These are phyloP conservation scores for Congeria kusceri DNA, from an alignment of 2,888 invertebrate genomes.

Conservation along the genomic window DNA sequence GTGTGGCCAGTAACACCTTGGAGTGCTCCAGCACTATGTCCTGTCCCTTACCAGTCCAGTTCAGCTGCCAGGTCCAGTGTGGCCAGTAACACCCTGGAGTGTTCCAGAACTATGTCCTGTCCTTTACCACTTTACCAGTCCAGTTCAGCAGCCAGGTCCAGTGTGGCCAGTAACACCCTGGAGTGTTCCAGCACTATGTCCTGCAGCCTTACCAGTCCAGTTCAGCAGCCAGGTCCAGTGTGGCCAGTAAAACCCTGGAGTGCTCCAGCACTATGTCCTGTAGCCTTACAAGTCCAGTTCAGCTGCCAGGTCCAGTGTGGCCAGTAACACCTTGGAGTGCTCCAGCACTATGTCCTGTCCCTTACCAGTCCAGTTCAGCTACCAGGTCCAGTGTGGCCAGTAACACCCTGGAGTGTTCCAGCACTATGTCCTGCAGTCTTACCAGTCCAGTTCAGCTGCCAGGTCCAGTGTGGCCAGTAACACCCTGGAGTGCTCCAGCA, in stretches of 20 bases:
- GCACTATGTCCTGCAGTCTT: conserved; percentile 89
- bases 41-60: conserved; percentile 89
- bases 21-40: conserved; percentile 88
- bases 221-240: conserved; percentile 89
- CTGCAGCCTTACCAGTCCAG: conserved; percentile 90
- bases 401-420: conserved; percentile 88
- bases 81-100: conserved; percentile 87
- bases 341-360: conserved; percentile 88
- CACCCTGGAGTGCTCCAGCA: too few species aligned
- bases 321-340: conserved; percentile 87
- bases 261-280: conserved; percentile 89
- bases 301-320: conserved; percentile 88
- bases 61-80: conserved; percentile 89
- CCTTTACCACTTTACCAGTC: too few species aligned
- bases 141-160: too few species aligned
- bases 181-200: conserved; percentile 88
- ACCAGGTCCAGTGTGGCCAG: conserved; percentile 88
- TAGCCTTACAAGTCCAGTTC: conserved; percentile 90
- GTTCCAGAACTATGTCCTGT: conserved; percentile 88
- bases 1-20: conserved; percentile 87
- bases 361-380: conserved; percentile 90
- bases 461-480: too few species aligned
- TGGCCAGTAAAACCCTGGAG: conserved; percentile 87
- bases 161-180: conserved; percentile 86
- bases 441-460: too few species aligned